Evolutionary conservation across 2,113 vertebrate genomes (phyloP).

Genomic region (Pterocles gutturalis): DNA sequence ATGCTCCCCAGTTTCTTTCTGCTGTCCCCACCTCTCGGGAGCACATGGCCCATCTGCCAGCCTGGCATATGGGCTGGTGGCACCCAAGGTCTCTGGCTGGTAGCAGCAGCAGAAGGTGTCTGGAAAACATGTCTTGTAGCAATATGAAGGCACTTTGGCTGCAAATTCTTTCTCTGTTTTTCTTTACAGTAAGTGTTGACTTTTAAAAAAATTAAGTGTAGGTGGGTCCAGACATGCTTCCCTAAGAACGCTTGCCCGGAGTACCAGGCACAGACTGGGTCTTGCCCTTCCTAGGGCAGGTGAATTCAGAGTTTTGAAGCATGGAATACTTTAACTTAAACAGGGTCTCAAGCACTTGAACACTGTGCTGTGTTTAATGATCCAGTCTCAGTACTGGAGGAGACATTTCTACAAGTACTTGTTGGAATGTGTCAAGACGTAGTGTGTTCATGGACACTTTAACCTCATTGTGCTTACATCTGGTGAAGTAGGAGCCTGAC

Average conservation of each 20-base stretch:
- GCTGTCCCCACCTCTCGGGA: neutral
- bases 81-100: neutral
- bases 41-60: accelerated
- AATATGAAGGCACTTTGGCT: neutral
- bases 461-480: neutral
- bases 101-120: neutral
- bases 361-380: neutral
- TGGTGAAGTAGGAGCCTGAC: neutral
- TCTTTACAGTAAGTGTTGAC: neutral
- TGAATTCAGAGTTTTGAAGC: neutral
- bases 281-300: neutral
- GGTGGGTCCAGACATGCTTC: neutral
- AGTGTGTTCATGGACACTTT: neutral
- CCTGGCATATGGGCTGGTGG: neutral
- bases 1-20: neutral
- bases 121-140: neutral
- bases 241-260: neutral
- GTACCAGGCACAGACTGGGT: neutral
- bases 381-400: neutral
- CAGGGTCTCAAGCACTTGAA: neutral
- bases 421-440: accelerated
- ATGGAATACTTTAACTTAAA: neutral
- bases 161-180: neutral
- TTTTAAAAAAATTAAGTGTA: neutral
- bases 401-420: neutral